Evolutionary conservation across 2,113 vertebrate genomes (phyloP), one percentile per base, ranked within the genome.

Genomic region (Halcyon malimbica): DNA sequence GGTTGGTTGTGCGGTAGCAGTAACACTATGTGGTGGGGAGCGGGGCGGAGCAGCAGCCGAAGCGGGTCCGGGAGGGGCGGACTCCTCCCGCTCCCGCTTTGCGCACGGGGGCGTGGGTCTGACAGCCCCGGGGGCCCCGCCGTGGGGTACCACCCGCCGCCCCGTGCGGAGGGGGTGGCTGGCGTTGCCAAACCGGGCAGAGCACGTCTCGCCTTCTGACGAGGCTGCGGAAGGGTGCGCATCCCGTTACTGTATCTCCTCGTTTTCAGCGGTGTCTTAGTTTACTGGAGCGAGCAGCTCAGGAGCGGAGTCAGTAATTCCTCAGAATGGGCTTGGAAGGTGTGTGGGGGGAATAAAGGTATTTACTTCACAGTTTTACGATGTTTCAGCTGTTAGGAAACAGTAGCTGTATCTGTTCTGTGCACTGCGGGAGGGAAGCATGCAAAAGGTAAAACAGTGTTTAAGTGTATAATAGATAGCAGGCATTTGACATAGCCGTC

Each of bases 261-360:
- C 0, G 0, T 11, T 41, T 33, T 21, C 57, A 6, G 76, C 2
- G 1, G 7, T 3, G 39, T 0, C 5, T 29, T 5, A 1, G 42
- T 7, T 8, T 44, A 1, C 7, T 0, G 23, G 64, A 23, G 35
- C 26, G 1, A 17, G 33, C 50, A 25, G 50, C 31, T 59, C 69
- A 3, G 26, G 23, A 2, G 8, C 14, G 0, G 1, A 25, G 7
- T 6, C 33, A 3, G 39, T 10, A 46, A 4, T 59, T 80, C 39
- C 31, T 53, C 21, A 10, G 65, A 14, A 62, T 1, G 6, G 17
- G 21, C 26, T 87, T 57, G 11, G 26, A 65, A 67, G 25, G 35
- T 35, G 35, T 35, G 35, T 35, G 11, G 20, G 20, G 28, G 16
- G 10, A 1, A 3, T 7, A 21, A 2, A 0, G 1, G 7, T 25